Evolutionary conservation across 1,140 invertebrate species (phyloP).

Genomic region (Ceratina calcarata): DNA sequence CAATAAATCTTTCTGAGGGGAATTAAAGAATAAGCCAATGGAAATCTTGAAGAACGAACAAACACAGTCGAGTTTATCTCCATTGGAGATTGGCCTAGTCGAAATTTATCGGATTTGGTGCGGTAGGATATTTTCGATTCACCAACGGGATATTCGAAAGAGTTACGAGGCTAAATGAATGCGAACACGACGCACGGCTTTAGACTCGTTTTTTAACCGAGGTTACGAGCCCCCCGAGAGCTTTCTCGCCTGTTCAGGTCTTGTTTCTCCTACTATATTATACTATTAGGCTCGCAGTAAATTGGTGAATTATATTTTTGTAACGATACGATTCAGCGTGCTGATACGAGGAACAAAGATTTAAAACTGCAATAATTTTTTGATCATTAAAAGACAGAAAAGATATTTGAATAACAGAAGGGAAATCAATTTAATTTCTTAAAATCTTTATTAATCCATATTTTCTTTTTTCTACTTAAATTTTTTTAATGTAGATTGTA

Average conservation of each 20-base stretch:
- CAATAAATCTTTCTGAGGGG: conserved; percentile 27
- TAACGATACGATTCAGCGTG: background rate
- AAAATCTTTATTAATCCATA: background rate
- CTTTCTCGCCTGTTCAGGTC: background rate
- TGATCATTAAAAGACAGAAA: too few relatives aligned
- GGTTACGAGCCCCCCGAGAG: background rate
- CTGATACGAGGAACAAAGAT: background rate
- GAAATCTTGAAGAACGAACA: conserved; percentile 6
- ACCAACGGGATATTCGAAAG: background rate
- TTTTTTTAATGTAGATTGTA: background rate
- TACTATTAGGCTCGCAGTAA: conserved; percentile 3
- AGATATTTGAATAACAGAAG: too few relatives aligned
- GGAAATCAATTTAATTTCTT: background rate
- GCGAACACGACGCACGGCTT: background rate
- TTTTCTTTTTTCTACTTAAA: too few relatives aligned
- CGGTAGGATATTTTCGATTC: background rate
- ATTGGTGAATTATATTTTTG: background rate
- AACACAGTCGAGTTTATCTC: conserved; percentile 1
- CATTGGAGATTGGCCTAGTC: background rate
- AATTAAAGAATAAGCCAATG: background rate
- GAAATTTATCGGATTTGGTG: conserved; percentile 26
- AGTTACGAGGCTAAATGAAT: conserved; percentile 33
- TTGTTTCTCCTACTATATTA: conserved; percentile 13
- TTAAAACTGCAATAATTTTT: too few relatives aligned
- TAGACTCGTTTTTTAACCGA: conserved; percentile 2